Percentiles rank a stretch among this genome's conserved stretches.
Conservation (phyloP, 2,888 invertebrate species). For the Junonia oenone region DNA sequence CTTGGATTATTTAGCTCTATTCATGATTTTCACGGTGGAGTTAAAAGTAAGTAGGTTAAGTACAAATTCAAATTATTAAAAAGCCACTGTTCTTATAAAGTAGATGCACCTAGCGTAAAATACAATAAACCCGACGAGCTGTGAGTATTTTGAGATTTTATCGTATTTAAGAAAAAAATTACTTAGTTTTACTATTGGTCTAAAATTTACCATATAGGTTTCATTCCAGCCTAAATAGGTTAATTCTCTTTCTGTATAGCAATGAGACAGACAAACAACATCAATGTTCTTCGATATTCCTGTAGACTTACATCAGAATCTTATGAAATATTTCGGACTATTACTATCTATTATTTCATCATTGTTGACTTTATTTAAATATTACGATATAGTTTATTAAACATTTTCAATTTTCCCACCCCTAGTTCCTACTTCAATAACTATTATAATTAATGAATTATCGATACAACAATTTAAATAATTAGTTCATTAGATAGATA, state of each 20-base stretch:
- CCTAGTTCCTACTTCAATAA: constrained; percentile 67
- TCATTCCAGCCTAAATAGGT: constrained; percentile 73
- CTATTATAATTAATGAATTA: constrained; percentile 44
- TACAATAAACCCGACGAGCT: constrained; percentile 79
- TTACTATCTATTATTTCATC: constrained; percentile 29
- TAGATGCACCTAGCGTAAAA: constrained; percentile 78
- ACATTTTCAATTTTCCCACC: constrained; percentile 40
- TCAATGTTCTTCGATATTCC: constrained; percentile 34
- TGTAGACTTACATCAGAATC: constrained; percentile 45
- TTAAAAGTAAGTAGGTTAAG: constrained; percentile 70
- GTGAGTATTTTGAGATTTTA: constrained; percentile 80
- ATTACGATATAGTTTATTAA: constrained; percentile 30
- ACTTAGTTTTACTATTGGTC: constrained; percentile 63
- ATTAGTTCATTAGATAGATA: constrained; percentile 58
- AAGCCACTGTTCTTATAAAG: constrained; percentile 78
- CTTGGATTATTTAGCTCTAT: constrained; percentile 36
- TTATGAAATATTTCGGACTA: constrained; percentile 39
- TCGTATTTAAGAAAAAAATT: constrained; percentile 70
- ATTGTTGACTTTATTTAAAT: constrained; percentile 30
- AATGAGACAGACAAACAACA: constrained; percentile 48
- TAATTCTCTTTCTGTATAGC: constrained; percentile 59
- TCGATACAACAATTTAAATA: constrained; percentile 48
- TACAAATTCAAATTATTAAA: constrained; percentile 78
- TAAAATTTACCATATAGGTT: constrained; percentile 57
- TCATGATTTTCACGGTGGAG: constrained; percentile 55